Conservation (phyloP, 2,888 invertebrate species). For the Lithophane ornitopus region DNA sequence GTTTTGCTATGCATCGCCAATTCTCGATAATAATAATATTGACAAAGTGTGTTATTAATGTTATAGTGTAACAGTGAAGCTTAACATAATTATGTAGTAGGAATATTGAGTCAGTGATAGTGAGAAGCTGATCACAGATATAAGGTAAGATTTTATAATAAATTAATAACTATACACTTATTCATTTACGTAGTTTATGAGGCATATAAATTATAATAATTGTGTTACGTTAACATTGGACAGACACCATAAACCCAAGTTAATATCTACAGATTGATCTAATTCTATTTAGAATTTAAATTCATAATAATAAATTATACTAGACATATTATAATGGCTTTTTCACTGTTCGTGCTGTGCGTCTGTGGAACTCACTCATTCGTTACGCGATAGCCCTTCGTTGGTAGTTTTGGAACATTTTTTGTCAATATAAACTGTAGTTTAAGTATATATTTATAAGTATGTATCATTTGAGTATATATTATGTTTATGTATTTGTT, state of each 20-base stretch:
- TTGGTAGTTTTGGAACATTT: slow-evolving; percentile 15
- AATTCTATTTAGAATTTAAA: slow-evolving; percentile 25
- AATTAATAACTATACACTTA: slow-evolving; percentile 28
- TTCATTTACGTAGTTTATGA: slow-evolving; percentile 24
- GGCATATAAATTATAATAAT: slow-evolving; percentile 32
- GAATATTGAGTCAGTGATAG: slow-evolving; percentile 30
- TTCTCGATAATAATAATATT: slow-evolving; percentile 37
- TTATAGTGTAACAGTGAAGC: slow-evolving; percentile 40
- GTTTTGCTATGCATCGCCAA: slow-evolving; percentile 33
- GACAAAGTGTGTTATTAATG: slow-evolving; percentile 42
- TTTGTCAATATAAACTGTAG: slow-evolving; percentile 15
- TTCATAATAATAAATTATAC: slow-evolving; percentile 41
- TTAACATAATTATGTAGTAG: slow-evolving; percentile 35
- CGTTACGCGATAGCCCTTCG: slow-evolving; percentile 15
- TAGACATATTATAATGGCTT: slow-evolving; percentile 23
- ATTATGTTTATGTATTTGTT: slow-evolving; percentile 15
- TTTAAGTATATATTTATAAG: slow-evolving; percentile 15
- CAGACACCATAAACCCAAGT: slow-evolving; percentile 39
- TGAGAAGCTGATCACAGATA: slow-evolving; percentile 36
- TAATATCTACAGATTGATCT: slow-evolving; percentile 32
- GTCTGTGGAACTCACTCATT: slow-evolving; percentile 15
- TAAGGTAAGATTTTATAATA: slow-evolving; percentile 33
- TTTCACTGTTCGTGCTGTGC: slow-evolving; percentile 14
- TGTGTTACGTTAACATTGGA: slow-evolving; percentile 28
- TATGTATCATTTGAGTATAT: slow-evolving; percentile 16